Evolutionary conservation across 1,140 invertebrate species (phyloP).

Genomic region (Saccostrea glomerata): DNA sequence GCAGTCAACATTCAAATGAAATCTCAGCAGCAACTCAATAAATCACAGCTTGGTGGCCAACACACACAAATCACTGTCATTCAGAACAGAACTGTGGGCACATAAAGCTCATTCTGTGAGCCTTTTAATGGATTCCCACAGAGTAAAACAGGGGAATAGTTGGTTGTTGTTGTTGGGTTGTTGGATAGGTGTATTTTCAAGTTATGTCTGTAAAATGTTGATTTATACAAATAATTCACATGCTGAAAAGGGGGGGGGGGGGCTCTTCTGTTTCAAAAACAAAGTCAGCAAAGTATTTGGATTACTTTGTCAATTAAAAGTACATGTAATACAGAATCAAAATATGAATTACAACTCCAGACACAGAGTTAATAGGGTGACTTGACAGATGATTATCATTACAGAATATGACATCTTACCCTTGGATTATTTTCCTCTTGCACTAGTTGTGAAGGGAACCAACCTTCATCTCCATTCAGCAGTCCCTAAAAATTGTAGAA

Average conservation of each 20-base stretch:
- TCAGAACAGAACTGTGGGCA: too few species aligned
- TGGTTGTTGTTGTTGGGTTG: neutral
- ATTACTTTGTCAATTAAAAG: neutral
- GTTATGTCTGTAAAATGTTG: neutral
- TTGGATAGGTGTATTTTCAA: neutral
- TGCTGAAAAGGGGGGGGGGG: neutral
- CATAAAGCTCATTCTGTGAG: too few species aligned
- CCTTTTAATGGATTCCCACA: too few species aligned
- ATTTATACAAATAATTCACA: neutral
- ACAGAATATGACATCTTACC: constrained; percentile 10
- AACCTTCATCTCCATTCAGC: constrained; percentile 66
- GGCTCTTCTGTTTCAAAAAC: constrained; percentile 6
- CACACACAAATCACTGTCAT: too few species aligned
- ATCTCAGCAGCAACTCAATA: too few species aligned
- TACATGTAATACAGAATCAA: neutral
- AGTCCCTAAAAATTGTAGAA: constrained; percentile 63
- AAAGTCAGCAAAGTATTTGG: constrained; percentile 23
- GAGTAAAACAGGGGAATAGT: too few species aligned
- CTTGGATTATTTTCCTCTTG: constrained; percentile 49
- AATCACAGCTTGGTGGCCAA: too few species aligned
- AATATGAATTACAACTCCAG: neutral
- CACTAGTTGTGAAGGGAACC: constrained; percentile 71
- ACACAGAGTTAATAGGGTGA: neutral
- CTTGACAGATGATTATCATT: neutral
- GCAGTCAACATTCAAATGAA: too few species aligned